Conservation (phyloP, 2,888 invertebrate species). For the Scaptomyza polygonia region DNA sequence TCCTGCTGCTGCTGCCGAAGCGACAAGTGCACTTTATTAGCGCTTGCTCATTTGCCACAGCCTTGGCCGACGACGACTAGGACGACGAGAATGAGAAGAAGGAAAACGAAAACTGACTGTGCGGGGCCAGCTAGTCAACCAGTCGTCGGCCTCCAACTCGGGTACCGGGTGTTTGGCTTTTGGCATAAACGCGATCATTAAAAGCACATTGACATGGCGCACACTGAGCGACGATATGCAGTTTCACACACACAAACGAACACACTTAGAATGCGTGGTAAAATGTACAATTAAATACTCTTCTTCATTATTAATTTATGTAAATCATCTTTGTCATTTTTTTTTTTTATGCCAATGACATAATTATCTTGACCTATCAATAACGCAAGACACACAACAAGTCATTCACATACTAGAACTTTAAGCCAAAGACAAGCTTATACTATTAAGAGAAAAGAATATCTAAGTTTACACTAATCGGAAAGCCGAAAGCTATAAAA, state of each 20-base stretch:
- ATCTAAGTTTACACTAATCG: too few species aligned
- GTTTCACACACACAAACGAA: background rate
- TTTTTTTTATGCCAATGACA: background rate
- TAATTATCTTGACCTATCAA: background rate
- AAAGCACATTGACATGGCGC: constrained; percentile 65
- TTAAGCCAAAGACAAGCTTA: too few species aligned
- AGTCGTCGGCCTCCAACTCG: constrained; percentile 3
- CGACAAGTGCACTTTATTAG: constrained; percentile 71
- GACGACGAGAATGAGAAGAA: background rate
- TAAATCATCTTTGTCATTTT: background rate
- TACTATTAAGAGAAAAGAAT: too few species aligned
- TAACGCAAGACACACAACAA: too few species aligned
- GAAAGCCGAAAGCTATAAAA: too few species aligned
- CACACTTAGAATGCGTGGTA: background rate
- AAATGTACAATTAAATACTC: background rate
- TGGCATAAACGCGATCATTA: constrained; percentile 72
- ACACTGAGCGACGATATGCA: constrained; percentile 14
- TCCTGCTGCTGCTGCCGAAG: constrained; percentile 21
- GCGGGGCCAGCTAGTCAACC: constrained; percentile 1
- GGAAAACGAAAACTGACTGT: background rate
- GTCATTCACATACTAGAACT: too few species aligned
- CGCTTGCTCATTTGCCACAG: constrained; percentile 55
- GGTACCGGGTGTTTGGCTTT: constrained; percentile 46
- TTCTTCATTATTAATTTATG: background rate
- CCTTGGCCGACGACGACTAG: constrained; percentile 6